A percentile compares a stretch with the other conserved stretches of the same genome.
phyloP scores from a whole-genome alignment of 2,797 vertebrate species.

The Botia kubotai region DNA sequence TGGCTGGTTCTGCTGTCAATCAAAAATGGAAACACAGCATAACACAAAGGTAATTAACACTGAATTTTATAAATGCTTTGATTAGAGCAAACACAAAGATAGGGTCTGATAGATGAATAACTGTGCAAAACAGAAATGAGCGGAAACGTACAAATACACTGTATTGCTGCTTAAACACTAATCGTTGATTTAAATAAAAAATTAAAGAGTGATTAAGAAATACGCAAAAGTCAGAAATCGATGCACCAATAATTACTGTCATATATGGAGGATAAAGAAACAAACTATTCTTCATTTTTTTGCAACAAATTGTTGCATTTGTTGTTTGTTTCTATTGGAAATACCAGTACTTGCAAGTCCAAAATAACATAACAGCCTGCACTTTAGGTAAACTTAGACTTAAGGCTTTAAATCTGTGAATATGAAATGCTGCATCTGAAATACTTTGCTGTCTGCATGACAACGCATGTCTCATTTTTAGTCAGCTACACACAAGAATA shows the following conservation, averaged over 20 bases:
- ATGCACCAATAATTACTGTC: not conserved
- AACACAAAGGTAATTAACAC: not conserved
- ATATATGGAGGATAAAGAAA: not conserved
- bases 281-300: not conserved
- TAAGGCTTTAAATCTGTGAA: not conserved
- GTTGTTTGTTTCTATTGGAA: not conserved
- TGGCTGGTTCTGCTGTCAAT: conserved; percentile 90
- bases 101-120: not conserved
- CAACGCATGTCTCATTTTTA: not conserved
- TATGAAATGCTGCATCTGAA: not conserved
- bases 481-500: not conserved
- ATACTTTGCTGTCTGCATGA: not conserved
- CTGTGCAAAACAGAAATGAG: not conserved
- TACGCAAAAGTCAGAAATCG: not conserved
- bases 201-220: too few species aligned
- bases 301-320: too few species aligned
- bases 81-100: not conserved
- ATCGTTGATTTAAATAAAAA: not conserved
- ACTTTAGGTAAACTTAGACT: not conserved
- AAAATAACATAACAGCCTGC: not conserved
- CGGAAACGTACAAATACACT: not conserved
- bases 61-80: not conserved
- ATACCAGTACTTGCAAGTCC: not conserved
- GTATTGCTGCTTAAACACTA: conserved; percentile 8
- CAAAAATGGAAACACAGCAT: conserved; percentile 20